Base-by-base conservation (phyloP, 2,797 vertebrate species). In the Lepus oiostolus region DNA sequence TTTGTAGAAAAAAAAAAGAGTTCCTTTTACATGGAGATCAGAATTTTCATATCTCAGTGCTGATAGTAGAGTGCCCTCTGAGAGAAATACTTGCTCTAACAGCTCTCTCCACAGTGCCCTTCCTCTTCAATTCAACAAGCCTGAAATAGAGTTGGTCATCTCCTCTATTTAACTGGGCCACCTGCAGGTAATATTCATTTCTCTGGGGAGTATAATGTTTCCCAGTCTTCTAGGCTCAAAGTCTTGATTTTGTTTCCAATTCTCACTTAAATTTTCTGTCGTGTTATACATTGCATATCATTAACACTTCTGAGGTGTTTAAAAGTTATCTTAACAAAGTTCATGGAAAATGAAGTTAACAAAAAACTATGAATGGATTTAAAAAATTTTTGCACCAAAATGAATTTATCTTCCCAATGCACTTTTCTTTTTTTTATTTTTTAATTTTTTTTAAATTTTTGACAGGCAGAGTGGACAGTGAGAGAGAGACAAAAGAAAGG, bases 181-280 rank as follows among this genome's bases (percentile, higher is more conserved):
- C 21, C 26, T 87, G 17, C 42, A 60, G n/a, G 0, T 72, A 13
- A 11, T 52, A 38, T n/a, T 74, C 50, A n/a, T 38, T 77, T 70
- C 67, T 80, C 4, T 79, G 9, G 28, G 35, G 35, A 54, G 67
- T 88, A n/a, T 30, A 47, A 79, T 86, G 1, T 81, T 89, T 19
- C 75, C 50, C 14, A 75, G 13, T 50, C 26, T 95, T 87, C 70
- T 22, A 52, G 19, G 26, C 30, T 81, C 63, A 62, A 26, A 47
- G 68, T 91, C 30, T 88, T 90, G 7, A 63, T 65, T 38, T 67
- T 71, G 42, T 38, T 24, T 65, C 90, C 75, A 85, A 54, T 17
- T 7, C 13, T 83, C 5, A 26, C 22, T 88, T 95, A 74, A 60
- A 63, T 80, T 89, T 90, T 68, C 63, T 89, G 92, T 65, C 28